Percentiles rank a stretch among this genome's conserved stretches.
Conservation (phyloP, 2,113 vertebrate species). For the Isichthys henryi region DNA sequence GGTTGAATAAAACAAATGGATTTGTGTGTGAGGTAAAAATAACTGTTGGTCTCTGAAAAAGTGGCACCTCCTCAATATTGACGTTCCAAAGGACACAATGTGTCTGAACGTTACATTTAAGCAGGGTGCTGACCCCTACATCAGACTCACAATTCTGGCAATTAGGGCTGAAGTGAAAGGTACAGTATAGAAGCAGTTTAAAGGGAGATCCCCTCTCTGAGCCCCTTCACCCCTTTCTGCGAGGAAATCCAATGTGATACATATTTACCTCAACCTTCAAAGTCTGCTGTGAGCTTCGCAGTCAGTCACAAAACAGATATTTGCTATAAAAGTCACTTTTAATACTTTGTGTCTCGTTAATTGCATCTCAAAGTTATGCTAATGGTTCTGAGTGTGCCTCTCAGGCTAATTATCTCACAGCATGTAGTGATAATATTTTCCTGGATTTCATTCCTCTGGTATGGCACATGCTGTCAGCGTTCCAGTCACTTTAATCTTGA, state of each 20-base stretch:
- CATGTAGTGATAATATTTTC: constrained; percentile 11
- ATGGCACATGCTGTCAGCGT: not conserved
- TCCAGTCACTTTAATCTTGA: not conserved
- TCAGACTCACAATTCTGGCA: not conserved
- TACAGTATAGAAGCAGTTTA: not conserved
- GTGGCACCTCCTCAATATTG: not conserved
- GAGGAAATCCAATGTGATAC: not conserved
- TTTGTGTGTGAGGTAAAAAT: not conserved
- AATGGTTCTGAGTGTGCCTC: not conserved
- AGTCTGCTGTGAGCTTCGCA: not conserved
- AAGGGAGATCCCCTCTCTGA: not conserved
- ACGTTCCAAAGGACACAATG: not conserved
- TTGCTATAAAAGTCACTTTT: not conserved
- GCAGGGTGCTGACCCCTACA: not conserved
- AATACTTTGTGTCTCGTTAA: not conserved
- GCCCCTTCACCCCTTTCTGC: not conserved
- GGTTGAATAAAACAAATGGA: not conserved
- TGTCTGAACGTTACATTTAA: not conserved
- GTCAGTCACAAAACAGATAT: not conserved
- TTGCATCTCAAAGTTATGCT: not conserved
- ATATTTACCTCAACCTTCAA: not conserved
- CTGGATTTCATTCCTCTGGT: not conserved
- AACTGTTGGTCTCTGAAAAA: not conserved
- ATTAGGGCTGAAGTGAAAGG: not conserved
- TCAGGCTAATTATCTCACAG: constrained; percentile 13